These are phyloP conservation scores for Heliocidaris tuberculata DNA, from an alignment of 35 echinoderm and acorn worm genomes.

Conservation along the genomic window DNA sequence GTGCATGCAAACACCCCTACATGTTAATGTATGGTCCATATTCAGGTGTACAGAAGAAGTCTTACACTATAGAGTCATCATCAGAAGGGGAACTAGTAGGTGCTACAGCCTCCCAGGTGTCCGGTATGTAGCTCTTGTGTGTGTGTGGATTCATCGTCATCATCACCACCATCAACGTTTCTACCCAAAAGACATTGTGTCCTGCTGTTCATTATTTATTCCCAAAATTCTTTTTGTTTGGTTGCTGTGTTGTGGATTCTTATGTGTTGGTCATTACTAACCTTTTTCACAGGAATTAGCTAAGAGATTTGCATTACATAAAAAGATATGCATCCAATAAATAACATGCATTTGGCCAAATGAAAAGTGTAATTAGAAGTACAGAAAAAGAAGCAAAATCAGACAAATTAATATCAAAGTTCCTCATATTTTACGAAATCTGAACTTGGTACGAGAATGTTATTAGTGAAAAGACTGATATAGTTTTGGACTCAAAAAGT, in stretches of 20 bases:
- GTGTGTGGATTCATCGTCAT: slow-evolving; percentile 24
- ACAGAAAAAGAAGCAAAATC: neutral
- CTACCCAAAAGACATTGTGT: neutral
- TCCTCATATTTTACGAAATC: neutral
- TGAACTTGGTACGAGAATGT: neutral
- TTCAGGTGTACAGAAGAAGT: slow-evolving; percentile 55
- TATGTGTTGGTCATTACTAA: neutral
- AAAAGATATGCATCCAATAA: neutral
- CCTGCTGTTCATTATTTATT: neutral
- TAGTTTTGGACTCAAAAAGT: neutral
- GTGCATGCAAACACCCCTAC: slow-evolving; percentile 44
- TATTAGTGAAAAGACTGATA: neutral
- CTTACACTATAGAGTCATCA: slow-evolving; percentile 53
- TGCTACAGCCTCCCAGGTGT: neutral
- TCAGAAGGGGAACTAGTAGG: neutral
- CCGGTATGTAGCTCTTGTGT: slow-evolving; percentile 28
- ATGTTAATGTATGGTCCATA: slow-evolving; percentile 35
- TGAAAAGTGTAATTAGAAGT: neutral
- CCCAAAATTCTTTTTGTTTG: neutral
- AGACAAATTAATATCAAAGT: neutral
- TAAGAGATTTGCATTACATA: neutral
- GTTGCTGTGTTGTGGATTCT: neutral
- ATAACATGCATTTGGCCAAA: neutral
- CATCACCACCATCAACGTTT: neutral
- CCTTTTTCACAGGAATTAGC: neutral